phyloP scores from a whole-genome alignment of 2,888 invertebrate genomes.

The Melanostoma scalare region DNA sequence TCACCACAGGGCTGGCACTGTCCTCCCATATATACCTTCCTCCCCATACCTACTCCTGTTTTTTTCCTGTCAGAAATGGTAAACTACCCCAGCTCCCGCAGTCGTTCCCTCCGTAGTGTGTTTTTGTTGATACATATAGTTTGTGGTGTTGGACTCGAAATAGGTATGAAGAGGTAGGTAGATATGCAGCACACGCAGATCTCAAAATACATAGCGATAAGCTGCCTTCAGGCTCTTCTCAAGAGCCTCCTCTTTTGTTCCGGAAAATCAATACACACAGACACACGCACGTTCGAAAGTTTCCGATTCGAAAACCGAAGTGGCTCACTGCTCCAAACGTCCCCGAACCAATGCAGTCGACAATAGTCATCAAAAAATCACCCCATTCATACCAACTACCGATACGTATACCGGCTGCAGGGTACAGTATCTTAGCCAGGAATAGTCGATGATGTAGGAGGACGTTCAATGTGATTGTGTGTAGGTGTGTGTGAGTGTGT shows the following conservation, averaged over 20 bases:
- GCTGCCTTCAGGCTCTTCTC: slow-evolving; percentile 46
- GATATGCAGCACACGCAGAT: slow-evolving; percentile 60
- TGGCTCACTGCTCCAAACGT: slow-evolving; percentile 12
- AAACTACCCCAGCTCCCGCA: too few relatives aligned
- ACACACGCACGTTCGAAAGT: slow-evolving; percentile 67
- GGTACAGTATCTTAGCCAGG: slow-evolving; percentile 29
- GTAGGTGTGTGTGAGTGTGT: slow-evolving; percentile 33
- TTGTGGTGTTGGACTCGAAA: slow-evolving; percentile 25
- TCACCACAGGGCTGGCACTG: slow-evolving; percentile 69
- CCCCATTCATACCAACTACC: neutral
- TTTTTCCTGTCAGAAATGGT: slow-evolving; percentile 63
- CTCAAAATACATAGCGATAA: slow-evolving; percentile 57
- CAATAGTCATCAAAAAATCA: slow-evolving; percentile 69
- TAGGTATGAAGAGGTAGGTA: neutral
- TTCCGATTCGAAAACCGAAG: slow-evolving; percentile 28
- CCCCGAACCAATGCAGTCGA: slow-evolving; percentile 64
- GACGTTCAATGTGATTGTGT: slow-evolving; percentile 27
- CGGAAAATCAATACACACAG: slow-evolving; percentile 68
- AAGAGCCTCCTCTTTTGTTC: slow-evolving; percentile 39
- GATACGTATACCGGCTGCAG: slow-evolving; percentile 25
- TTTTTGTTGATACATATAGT: slow-evolving; percentile 50
- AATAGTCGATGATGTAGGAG: slow-evolving; percentile 60
- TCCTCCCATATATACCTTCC: slow-evolving; percentile 69
- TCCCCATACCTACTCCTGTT: too few relatives aligned
- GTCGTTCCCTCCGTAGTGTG: slow-evolving; percentile 22